Evolutionary conservation across 2,113 vertebrate genomes (phyloP).

Genomic region (Onychostoma macrolepis): DNA sequence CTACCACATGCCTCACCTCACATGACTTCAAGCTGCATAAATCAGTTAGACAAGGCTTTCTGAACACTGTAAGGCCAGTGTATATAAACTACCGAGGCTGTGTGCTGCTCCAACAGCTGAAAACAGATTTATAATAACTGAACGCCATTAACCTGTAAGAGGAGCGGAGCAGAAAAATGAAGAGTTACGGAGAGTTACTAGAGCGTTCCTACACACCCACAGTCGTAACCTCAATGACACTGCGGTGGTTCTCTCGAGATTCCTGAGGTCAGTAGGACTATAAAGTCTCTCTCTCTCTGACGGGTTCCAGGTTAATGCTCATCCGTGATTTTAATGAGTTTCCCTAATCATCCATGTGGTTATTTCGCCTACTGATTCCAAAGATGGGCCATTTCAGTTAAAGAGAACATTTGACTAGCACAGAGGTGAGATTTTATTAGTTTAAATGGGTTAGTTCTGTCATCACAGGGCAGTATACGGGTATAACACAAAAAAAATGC

Average conservation of each 20-base stretch:
- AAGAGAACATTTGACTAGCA: background rate
- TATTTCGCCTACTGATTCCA: background rate
- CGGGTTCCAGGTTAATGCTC: constrained; percentile 19
- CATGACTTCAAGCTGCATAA: background rate
- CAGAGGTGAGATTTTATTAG: background rate
- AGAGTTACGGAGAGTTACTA: constrained; percentile 24
- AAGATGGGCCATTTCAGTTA: constrained; percentile 10
- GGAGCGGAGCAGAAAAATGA: background rate
- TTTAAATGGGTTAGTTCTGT: background rate
- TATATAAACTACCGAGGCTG: background rate
- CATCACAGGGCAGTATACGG: background rate
- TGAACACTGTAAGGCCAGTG: background rate
- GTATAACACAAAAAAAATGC: background rate
- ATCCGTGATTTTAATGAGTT: constrained; percentile 13
- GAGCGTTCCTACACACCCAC: constrained; percentile 3
- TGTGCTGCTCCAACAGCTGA: background rate
- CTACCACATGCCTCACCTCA: background rate
- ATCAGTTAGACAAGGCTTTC: background rate
- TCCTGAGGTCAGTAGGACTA: constrained; percentile 18
- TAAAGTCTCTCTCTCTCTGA: background rate
- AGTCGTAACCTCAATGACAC: constrained; percentile 34
- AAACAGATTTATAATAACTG: constrained; percentile 13
- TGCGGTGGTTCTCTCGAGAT: background rate
- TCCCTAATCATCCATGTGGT: constrained; percentile 8
- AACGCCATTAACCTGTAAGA: background rate